Base-by-base conservation (phyloP, 2,888 invertebrate species). In the Drosophila affinis region DNA sequence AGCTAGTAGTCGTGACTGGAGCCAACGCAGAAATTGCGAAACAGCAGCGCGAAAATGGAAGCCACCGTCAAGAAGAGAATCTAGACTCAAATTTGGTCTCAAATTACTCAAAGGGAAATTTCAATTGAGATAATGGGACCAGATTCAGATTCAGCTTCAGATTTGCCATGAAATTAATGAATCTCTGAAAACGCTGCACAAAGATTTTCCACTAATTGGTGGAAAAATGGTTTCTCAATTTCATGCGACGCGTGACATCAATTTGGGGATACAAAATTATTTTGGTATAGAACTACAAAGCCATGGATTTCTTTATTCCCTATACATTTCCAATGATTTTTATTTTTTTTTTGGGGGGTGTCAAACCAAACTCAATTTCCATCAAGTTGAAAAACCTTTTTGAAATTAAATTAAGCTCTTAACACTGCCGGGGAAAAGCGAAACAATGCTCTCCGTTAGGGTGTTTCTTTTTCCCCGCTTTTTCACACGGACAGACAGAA, bases 381-480 rank as follows among this genome's bases (percentile, higher is more conserved):
- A 39, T 57, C 52, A 53, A 70, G 60, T 48, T 59, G 45, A 48
- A 61, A 74, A 67, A 46, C 52, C 39, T 49, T 56, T 71, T 63
- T 34, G 45, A 60, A 69, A 77, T 75, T 55, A 67, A 64, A 63
- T 69, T 67, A 62, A 61, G 46, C 46, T 52, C 47, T 69, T 57
- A 63, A 49, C 76, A 61, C 53, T 59, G 76, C 46, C 14, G 54
- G 48, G 72, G 62, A 73, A 55, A 76, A 70, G 14, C 76, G 65
- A 67, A 72, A 83, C 81, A 86, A 83, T 81, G 77, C 63, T 79
- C 81, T 75, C 70, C 72, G 71, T 72, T 74, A 72, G 76, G 67
- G 58, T 60, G 45, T 62, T 69, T 18, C 34, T 69, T 62, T 54
- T 58, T 52, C 56, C 56, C 21, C 45, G 24, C 32, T 52, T 70